Conservation (phyloP, 2,113 vertebrate species). For the Diadophis punctatus region DNA sequence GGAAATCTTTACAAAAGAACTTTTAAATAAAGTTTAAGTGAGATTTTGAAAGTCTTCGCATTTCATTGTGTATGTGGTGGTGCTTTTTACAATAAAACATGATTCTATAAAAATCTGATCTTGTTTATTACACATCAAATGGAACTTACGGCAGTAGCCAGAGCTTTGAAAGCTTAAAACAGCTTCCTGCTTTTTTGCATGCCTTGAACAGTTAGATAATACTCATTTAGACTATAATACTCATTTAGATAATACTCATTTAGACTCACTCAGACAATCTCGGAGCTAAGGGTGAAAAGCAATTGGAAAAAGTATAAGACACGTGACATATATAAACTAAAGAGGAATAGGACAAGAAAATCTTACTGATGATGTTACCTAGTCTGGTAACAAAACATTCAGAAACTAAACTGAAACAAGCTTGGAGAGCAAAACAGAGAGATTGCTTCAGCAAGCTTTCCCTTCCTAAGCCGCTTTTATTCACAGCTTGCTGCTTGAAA, state of each 20-base stretch:
- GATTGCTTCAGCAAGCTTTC: background rate
- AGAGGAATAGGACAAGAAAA: background rate
- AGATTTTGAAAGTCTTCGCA: constrained; percentile 52
- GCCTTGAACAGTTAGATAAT: background rate
- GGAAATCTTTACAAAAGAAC: constrained; percentile 76
- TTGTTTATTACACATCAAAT: background rate
- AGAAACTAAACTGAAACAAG: too few species aligned
- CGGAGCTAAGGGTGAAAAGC: background rate
- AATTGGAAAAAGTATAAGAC: background rate
- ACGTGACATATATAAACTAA: background rate
- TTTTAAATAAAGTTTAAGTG: constrained; percentile 78
- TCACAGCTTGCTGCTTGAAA: background rate
- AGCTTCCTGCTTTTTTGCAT: background rate
- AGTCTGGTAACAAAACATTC: too few species aligned
- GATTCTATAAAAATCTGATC: background rate
- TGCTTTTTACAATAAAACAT: background rate
- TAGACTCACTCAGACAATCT: background rate
- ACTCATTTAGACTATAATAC: background rate
- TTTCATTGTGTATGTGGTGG: background rate
- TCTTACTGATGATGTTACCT: too few species aligned
- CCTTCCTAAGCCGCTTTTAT: background rate
- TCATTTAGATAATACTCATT: background rate
- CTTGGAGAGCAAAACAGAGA: background rate
- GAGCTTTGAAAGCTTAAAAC: background rate
- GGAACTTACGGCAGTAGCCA: background rate